Evolutionary conservation across 2,888 invertebrate genomes (phyloP), one percentile per base, ranked within the genome.

Genomic region (Cheilosia vulpina): DNA sequence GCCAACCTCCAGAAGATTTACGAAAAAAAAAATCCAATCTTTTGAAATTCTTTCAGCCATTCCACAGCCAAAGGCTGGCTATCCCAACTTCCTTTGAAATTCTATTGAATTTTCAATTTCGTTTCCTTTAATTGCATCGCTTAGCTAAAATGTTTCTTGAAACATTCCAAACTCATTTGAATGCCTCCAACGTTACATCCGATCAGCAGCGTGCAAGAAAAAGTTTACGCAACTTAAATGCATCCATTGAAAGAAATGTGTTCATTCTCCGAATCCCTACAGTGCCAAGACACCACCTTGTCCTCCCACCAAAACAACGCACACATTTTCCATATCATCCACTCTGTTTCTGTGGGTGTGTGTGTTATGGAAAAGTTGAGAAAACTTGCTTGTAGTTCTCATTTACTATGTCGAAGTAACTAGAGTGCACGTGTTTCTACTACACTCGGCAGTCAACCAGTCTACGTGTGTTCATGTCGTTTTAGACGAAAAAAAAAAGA

Each of bases 211-310:
- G 72, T 81, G 53, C 62, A 60, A 62, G 76, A 81, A 81, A 47
- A 85, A 81, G 60, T 76, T 81, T 81, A 75, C 52, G 57, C 81
- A 80, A 85, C 71, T 81, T 76, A 84, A 85, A 76, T 76, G 84
- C 76, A 81, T 65, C 76, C 76, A 85, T 80, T 76, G 71, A 80
- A 85, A 47, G 80, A 81, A 75, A 77, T 81, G 72, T 85, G 71
- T 81, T 81, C 68, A 60, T 57, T 65, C 69, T 57, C 62, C 53
- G 80, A 50, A 53, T 66, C 60, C 60, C 66, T 55, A n/a, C 27
- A 55, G 47, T 21, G 65, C 19, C 41, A 43, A 19, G 15, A 21
- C 17, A 31, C 21, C 34, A n/a, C n/a, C 17, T 11, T 45, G 15
- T 17, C 13, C 50, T 27, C 34, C 15, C 53, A 21, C 27, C 19